Conservation (phyloP, 2,797 vertebrate species). For the Galaxias olidus region DNA sequence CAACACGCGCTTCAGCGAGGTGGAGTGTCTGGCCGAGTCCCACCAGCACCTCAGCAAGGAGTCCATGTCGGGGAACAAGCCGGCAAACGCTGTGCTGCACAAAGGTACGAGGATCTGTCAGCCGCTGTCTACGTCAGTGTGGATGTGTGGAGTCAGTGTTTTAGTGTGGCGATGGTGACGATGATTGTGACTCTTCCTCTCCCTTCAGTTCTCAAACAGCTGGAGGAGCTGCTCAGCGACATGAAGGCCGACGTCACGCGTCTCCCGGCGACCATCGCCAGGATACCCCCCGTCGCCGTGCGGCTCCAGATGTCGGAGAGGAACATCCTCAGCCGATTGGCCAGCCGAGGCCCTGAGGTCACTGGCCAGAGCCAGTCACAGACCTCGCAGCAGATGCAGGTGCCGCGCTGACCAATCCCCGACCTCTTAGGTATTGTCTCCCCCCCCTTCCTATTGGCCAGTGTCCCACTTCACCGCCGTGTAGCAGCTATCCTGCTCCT, state of each 20-base stretch:
- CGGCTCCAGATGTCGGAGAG: constrained; percentile 98
- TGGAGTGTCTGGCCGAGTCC: constrained; percentile 96
- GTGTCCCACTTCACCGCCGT: constrained; percentile 53
- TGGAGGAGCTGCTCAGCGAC: constrained; percentile 98
- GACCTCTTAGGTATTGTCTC: constrained; percentile 9
- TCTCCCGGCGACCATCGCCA: constrained; percentile 94
- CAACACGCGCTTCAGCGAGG: constrained; percentile 96
- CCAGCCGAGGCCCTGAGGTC: constrained; percentile 87
- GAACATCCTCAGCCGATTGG: constrained; percentile 96
- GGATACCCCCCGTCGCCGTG: constrained; percentile 95
- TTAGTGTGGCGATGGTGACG: background rate
- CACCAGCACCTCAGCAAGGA: constrained; percentile 99
- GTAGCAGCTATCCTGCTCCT: constrained; percentile 57
- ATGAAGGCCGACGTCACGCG: constrained; percentile 99
- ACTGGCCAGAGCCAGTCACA: constrained; percentile 65
- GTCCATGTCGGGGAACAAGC: constrained; percentile 98
- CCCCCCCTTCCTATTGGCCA: constrained; percentile 36
- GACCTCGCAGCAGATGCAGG: constrained; percentile 72
- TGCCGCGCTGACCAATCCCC: constrained; percentile 66
- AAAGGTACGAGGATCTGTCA: constrained; percentile 81
- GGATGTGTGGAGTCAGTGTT: background rate
- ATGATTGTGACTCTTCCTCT: background rate
- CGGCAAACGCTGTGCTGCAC: constrained; percentile 96
- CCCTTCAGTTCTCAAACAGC: constrained; percentile 92
- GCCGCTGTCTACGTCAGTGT: background rate